phyloP scores from a whole-genome alignment of 2,113 vertebrate species.

The Nesogale talazaci region DNA sequence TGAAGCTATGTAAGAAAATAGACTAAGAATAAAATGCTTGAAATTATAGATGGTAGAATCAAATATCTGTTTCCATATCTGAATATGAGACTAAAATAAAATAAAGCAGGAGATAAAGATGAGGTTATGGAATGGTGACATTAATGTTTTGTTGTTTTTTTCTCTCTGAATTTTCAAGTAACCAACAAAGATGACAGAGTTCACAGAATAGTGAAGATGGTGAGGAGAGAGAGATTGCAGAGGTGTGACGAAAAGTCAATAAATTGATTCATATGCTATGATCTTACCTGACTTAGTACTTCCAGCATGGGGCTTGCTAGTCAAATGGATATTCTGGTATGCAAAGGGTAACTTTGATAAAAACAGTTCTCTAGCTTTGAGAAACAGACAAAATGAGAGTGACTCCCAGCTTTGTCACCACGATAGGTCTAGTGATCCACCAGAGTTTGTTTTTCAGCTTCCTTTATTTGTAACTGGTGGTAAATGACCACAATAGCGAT shows the following conservation, averaged over 20 bases:
- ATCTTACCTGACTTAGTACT: neutral
- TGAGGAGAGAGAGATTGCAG: neutral
- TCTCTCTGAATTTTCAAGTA: neutral
- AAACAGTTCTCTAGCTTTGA: neutral
- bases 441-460: neutral
- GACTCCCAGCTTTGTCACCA: neutral
- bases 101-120: constrained; percentile 10
- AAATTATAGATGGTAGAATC: neutral
- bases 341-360: neutral
- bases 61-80: neutral
- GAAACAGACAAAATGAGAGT: neutral
- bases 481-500: neutral
- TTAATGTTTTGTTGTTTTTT: neutral
- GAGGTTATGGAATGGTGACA: neutral
- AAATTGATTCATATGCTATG: neutral
- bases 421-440: neutral
- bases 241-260: neutral
- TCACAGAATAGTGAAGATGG: neutral
- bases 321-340: neutral
- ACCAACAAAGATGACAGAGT: neutral
- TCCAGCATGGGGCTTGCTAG: neutral
- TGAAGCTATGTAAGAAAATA: neutral
- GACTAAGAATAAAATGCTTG: neutral
- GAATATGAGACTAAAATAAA: neutral
- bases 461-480: neutral